Conservation (phyloP, 2,888 invertebrate genomes). For the Xestoiulus laeticollis region DNA sequence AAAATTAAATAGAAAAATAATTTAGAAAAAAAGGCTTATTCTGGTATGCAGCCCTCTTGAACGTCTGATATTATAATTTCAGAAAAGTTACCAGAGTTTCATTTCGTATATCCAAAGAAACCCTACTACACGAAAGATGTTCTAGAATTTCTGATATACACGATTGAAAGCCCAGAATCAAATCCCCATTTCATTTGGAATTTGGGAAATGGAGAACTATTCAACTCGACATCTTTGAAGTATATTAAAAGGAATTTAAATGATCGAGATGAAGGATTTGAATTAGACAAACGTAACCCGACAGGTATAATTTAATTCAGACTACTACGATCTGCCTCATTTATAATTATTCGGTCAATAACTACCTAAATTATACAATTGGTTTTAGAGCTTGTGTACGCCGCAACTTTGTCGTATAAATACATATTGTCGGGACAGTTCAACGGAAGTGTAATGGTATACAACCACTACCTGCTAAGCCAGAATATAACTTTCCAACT, state of each 20-base stretch:
- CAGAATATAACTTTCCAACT: background rate
- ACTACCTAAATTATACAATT: too few species aligned
- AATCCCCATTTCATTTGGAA: background rate
- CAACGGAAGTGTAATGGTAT: background rate
- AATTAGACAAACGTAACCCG: background rate
- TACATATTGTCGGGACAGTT: background rate
- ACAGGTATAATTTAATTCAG: too few species aligned
- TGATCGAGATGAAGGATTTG: background rate
- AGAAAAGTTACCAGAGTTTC: background rate
- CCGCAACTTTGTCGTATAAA: background rate
- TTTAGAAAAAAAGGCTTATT: too few species aligned
- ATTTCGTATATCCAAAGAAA: background rate
- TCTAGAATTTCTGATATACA: background rate
- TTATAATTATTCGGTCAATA: too few species aligned
- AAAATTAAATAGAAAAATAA: too few species aligned
- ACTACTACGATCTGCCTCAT: too few species aligned
- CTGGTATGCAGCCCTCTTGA: background rate
- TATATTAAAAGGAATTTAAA: background rate
- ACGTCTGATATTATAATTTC: background rate
- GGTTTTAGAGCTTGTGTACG: background rate
- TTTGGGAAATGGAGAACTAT: constrained; percentile 39
- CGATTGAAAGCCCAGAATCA: background rate
- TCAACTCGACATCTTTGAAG: background rate
- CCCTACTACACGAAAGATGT: background rate
- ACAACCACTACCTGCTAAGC: background rate